These are phyloP conservation scores for Eurosta solidaginis DNA, from an alignment of 1,140 invertebrate species.

Conservation along the genomic window DNA sequence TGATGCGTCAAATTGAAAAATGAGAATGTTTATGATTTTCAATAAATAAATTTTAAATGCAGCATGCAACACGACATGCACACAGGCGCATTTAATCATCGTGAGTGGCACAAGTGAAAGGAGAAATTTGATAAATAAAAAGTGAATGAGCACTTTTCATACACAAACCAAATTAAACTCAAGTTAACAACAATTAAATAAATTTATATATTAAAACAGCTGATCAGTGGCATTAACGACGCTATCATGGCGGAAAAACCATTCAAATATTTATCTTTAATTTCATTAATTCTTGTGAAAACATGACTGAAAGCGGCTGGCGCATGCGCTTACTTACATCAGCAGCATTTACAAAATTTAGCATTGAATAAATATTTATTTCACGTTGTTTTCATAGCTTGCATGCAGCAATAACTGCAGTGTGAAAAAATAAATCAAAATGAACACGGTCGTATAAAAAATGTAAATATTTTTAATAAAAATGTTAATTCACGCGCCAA, in stretches of 20 bases:
- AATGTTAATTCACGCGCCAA: not conserved
- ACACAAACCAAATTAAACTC: no score
- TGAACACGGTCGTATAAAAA: not conserved
- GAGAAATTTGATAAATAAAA: not conserved
- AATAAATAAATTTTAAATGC: not conserved
- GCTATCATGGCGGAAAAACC: not conserved
- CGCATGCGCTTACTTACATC: not conserved
- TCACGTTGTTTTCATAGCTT: not conserved
- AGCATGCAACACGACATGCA: constrained; percentile 1
- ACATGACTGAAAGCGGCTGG: not conserved
- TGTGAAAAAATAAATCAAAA: not conserved
- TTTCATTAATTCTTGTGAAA: not conserved
- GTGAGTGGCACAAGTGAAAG: constrained; percentile 5
- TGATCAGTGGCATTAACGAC: no score
- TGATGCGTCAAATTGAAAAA: constrained; percentile 2
- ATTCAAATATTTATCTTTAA: not conserved
- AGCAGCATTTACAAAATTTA: not conserved
- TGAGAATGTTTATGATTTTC: constrained; percentile 1
- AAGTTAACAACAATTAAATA: no score
- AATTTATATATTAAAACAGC: no score
- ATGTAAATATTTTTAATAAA: not conserved
- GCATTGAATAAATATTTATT: not conserved
- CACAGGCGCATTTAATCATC: not conserved
- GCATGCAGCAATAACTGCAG: not conserved
- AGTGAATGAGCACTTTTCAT: no score